Evolutionary conservation across 2,888 invertebrate species (phyloP).

Genomic region (Podotricha telesiphe): DNA sequence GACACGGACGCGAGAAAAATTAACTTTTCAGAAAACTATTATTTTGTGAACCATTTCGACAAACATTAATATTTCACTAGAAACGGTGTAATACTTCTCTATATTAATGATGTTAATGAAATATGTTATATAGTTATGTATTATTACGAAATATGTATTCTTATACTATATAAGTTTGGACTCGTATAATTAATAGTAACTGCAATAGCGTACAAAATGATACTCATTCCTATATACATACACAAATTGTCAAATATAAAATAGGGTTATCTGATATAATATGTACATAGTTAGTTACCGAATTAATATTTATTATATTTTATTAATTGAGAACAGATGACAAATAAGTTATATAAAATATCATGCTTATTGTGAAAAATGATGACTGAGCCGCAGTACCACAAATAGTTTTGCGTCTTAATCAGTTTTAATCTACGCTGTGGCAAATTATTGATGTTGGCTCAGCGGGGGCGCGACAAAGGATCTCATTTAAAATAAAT

Average conservation of each 20-base stretch:
- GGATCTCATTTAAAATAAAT: slow-evolving; percentile 80
- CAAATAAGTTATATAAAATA: slow-evolving; percentile 2
- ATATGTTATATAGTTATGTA: not conserved
- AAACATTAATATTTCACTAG: not conserved
- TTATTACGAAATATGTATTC: not conserved
- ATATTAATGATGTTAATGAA: not conserved
- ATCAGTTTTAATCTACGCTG: slow-evolving; percentile 74
- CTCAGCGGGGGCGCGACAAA: slow-evolving; percentile 78
- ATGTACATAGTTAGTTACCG: not conserved
- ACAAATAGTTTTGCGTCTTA: slow-evolving; percentile 62
- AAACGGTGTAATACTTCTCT: not conserved
- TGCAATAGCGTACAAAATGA: too few relatives aligned
- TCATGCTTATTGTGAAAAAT: slow-evolving; percentile 7
- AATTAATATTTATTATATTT: not conserved
- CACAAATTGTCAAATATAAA: not conserved
- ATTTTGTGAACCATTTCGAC: slow-evolving; percentile 5
- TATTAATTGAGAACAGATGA: not conserved
- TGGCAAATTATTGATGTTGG: slow-evolving; percentile 73
- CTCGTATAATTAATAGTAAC: too few relatives aligned
- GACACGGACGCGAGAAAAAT: slow-evolving; percentile 61
- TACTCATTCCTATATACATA: too few relatives aligned
- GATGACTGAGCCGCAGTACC: slow-evolving; percentile 21
- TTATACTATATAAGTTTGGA: too few relatives aligned
- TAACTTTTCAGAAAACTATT: slow-evolving; percentile 60
- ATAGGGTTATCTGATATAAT: not conserved